These are phyloP conservation scores for Drosophila prostipennis DNA, from an alignment of 2,888 invertebrate genomes.

Conservation along the genomic window DNA sequence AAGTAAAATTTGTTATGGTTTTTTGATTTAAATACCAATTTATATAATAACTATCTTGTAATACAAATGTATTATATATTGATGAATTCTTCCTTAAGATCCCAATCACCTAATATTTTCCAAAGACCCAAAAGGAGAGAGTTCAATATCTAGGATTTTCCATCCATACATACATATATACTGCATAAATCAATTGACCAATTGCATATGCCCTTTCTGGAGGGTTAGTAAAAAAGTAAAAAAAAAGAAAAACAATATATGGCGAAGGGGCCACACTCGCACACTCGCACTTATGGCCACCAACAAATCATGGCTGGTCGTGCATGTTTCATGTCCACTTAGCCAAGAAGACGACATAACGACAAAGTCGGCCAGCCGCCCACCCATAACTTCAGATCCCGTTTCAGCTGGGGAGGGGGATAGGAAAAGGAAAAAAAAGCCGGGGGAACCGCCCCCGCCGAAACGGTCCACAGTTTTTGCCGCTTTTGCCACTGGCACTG, in stretches of 20 bases:
- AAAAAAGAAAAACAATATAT: constrained; percentile 20
- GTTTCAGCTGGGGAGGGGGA: constrained; percentile 24
- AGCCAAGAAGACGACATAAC: constrained; percentile 65
- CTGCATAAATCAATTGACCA: constrained; percentile 40
- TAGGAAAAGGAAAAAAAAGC: background rate
- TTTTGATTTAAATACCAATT: too few relatives aligned
- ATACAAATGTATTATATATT: too few relatives aligned
- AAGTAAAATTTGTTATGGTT: too few relatives aligned
- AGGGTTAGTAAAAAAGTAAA: background rate
- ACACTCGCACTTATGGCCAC: constrained; percentile 43
- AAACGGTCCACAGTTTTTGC: constrained; percentile 49
- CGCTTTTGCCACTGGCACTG: constrained; percentile 64
- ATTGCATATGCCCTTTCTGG: constrained; percentile 38
- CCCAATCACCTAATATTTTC: background rate
- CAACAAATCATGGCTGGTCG: constrained; percentile 69
- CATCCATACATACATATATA: background rate
- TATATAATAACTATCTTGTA: too few relatives aligned
- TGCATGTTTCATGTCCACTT: constrained; percentile 78
- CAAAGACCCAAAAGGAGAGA: background rate
- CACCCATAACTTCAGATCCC: constrained; percentile 15
- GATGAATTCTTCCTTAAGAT: too few relatives aligned
- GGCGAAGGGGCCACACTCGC: constrained; percentile 21
- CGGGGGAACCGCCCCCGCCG: constrained; percentile 1
- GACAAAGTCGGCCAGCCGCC: constrained; percentile 42
- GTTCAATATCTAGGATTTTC: background rate